Base-by-base conservation (phyloP, 2,113 vertebrate genomes). In the Notothenia coriiceps region DNA sequence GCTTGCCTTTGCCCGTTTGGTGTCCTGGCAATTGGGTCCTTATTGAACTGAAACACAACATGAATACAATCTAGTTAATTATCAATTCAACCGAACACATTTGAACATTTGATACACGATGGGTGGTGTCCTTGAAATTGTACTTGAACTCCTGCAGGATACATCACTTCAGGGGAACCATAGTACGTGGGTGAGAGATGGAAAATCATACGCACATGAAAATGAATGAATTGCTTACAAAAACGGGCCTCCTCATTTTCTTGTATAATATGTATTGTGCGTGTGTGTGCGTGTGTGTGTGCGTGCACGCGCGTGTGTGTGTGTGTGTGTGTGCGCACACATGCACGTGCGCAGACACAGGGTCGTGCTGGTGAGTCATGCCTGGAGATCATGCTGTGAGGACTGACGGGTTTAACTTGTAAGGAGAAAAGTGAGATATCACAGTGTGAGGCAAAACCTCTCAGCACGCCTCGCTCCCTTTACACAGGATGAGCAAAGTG, bases 401-500 rank as follows among this genome's bases (percentile, higher is more conserved):
- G 76, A 79, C 59, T 52, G 49, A 73, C 46, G 10, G 71, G 81
- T 79, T 74, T 63, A 79, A 35, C 66, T 64, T 4, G n/a, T n/a
- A 59, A 56, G 78, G 56, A 70, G 46, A 50, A 75, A 65, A 50
- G 71, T 49, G 70, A 70, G 78, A 80, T 67, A 55, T 20, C 29
- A 70, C 40, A 64, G 74, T 65, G 75, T 88, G 87, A 44, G 89
- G 87, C 82, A 86, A 75, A 70, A 54, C 64, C 80, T 57, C 80
- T 75, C 72, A 71, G 65, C 65, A 79, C 2, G 56, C 69, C 77
- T 79, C 68, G 52, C 64, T 80, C 54, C 4, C 63, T 0, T 25
- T 29, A 11, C 65, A 40, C 46, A 67, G n/a, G 44, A 61, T 65
- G 47, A 83, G 61, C 57, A 52, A 61, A 61, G 70, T 50, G 62